Evolutionary conservation across 2,888 invertebrate genomes (phyloP), one percentile per base, ranked within the genome.

Genomic region (Monochamus alternatus): DNA sequence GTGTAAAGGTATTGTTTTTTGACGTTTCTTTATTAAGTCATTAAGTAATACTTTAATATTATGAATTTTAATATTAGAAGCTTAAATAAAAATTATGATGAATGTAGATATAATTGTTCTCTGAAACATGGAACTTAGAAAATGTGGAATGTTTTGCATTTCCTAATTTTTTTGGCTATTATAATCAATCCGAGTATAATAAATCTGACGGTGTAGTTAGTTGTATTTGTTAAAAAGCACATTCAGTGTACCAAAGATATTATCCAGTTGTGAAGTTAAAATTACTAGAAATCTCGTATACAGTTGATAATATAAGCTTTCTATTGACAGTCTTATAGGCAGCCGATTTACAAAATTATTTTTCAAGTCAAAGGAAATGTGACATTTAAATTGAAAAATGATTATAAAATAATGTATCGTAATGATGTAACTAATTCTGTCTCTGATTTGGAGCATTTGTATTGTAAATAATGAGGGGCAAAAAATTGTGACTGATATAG

Each of bases 41-140:
- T 22, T 22, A 22, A 22, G 22, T 22, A 22, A 22, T 22, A 22
- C 22, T 22, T 22, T 22, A 22, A 22, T 22, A 22, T 22, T 22
- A 22, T 22, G 22, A n/a, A n/a, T n/a, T n/a, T n/a, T n/a, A 38
- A 38, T 5, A 38, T 38, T 5, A 55, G 67, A 47, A 51, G 67
- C 12, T 31, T 67, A 52, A 55, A 31, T 5, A 52, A 58, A 58
- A 62, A 5, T 62, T 47, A n/a, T 51, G 70, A 70, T 47, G 3
- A 63, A 63, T 71, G 12, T 71, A 30, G 63, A 71, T 63, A 52
- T 71, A 12, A 62, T 71, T 30, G 32, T 71, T 3, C 14, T 51
- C 71, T 31, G 71, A 71, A 63, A 71, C 71, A 52, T 71, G 62
- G 63, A 3, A 38, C 2, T 8, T 71, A 8, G 9, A 63, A 12